Evolutionary conservation across 2,888 invertebrate species (phyloP).

Genomic region (Neelides folsomi): DNA sequence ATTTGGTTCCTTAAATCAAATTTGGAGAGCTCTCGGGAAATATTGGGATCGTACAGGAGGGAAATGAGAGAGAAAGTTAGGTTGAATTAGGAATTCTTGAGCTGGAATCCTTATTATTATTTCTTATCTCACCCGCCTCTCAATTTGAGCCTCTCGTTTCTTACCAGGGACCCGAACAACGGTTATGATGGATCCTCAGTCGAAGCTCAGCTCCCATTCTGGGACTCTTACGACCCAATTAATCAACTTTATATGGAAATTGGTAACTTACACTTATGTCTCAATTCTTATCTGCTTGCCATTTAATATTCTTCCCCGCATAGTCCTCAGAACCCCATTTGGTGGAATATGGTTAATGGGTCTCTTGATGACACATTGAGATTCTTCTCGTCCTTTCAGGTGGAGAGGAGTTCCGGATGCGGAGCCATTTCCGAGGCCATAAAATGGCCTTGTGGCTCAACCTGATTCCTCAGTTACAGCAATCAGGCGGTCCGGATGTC

Average conservation of each 20-base stretch:
- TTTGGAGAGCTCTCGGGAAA: neutral
- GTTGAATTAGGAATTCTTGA: slow-evolving; percentile 6
- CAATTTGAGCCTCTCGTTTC: slow-evolving; percentile 16
- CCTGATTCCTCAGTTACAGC: slow-evolving; percentile 69
- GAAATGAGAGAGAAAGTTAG: neutral
- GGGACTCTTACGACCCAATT: slow-evolving; percentile 81
- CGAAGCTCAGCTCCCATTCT: slow-evolving; percentile 43
- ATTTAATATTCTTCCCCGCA: too few relatives aligned
- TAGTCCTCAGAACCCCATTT: too few relatives aligned
- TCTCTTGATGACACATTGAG: too few relatives aligned
- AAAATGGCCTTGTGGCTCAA: slow-evolving; percentile 83
- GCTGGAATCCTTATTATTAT: slow-evolving; percentile 4
- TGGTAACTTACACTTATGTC: slow-evolving; percentile 38
- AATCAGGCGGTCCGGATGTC: slow-evolving; percentile 63
- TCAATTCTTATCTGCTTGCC: too few relatives aligned
- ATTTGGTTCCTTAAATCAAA: neutral
- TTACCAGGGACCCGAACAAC: slow-evolving; percentile 55
- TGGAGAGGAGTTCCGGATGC: slow-evolving; percentile 43
- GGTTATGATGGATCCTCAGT: slow-evolving; percentile 34
- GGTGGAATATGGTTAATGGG: too few relatives aligned
- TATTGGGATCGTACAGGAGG: too few relatives aligned
- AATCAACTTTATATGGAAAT: slow-evolving; percentile 71
- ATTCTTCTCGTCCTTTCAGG: slow-evolving; percentile 8
- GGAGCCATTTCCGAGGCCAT: slow-evolving; percentile 74
- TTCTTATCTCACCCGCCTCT: slow-evolving; percentile 1